Evolutionary conservation across 2,888 invertebrate species (phyloP).

Genomic region (Pteria penguin): DNA sequence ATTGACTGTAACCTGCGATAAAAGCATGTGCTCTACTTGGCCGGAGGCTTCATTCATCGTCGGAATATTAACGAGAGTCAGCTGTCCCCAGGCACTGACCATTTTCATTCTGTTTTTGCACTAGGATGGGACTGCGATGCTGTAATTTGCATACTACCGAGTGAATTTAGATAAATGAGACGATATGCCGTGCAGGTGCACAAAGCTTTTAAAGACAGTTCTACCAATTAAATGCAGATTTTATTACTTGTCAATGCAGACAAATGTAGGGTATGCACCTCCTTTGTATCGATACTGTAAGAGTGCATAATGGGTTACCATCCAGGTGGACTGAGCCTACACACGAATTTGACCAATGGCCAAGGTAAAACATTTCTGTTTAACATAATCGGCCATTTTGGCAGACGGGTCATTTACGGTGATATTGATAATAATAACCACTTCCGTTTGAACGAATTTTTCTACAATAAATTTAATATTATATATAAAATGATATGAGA

Average conservation of each 20-base stretch:
- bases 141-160: neutral
- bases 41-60: neutral
- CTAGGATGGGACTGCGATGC: neutral
- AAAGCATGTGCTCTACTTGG: neutral
- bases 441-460: no score
- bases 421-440: no score
- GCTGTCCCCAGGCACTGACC: neutral
- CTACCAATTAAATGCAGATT: neutral
- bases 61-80: neutral
- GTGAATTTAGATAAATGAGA: neutral
- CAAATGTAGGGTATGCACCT: neutral
- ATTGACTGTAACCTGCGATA: constrained; percentile 22
- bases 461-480: no score
- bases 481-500: no score
- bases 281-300: neutral
- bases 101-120: neutral
- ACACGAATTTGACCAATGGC: no score
- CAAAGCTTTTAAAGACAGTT: neutral
- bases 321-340: neutral
- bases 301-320: neutral
- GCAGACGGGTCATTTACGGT: no score
- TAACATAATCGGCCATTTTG: no score
- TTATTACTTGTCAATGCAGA: neutral
- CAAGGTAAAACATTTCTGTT: no score
- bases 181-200: neutral